Base-by-base conservation (phyloP, 64 coral and sea anemone species). In the Pocillopora damicornis region DNA sequence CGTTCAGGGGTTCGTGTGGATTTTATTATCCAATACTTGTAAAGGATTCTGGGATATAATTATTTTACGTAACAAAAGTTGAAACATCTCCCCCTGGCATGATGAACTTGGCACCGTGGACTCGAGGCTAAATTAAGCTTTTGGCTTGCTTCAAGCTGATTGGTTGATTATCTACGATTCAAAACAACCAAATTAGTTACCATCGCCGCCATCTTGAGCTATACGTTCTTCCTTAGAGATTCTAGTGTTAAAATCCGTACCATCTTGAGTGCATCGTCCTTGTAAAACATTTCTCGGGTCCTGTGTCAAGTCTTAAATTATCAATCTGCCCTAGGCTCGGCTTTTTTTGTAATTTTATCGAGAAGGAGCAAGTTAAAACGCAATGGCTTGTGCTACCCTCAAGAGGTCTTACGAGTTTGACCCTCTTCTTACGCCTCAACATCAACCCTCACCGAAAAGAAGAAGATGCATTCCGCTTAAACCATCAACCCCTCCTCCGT, bases 351-450 rank as follows among this genome's bases (percentile, higher is more conserved):
- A 61, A 22, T 34, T 58, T 83, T 87, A 35, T 17, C n/a, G 11
- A 60, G 15, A 79, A 36, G 9, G 15, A 78, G 59, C 62, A 59
- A 42, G 61, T 23, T 30, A 37, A 83, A 77, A 78, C 37, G 92
- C 76, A 22, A 99, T 95, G 97, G 93, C 97, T 90, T 99, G 97
- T 92, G 94, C 94, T 59, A 99, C 97, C 23, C 88, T 99, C 38
- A 99, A 99, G 82, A 88, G 97, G 84, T 95, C 97, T 30, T 95
- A 95, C 67, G 97, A 99, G 65, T 95, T 99, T 62, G 97, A 99
- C 63, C 93, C 97, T 60, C 65, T 99, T 66, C 76, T 98, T 25
- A 99, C 93, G 59, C 93, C 93, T 68, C 97, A 99, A 79, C 96
- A 94, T 61, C 96, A 98, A 86, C 97, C 97, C 72, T 99, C 93